Base-by-base conservation (phyloP, 2,113 vertebrate genomes). In the Archocentrus centrarchus region DNA sequence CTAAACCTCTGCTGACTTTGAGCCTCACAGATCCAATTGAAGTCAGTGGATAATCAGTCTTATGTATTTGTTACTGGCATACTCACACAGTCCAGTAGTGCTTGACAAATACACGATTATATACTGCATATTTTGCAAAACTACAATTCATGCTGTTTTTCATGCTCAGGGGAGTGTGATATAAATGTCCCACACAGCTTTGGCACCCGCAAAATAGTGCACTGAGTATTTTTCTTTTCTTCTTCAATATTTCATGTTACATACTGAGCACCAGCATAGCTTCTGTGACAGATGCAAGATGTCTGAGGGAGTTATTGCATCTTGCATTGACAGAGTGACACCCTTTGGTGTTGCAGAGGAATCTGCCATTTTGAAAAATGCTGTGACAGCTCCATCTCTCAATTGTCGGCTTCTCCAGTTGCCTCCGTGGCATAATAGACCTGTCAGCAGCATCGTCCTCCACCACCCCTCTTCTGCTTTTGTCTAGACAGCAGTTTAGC, bases 381-480 rank as follows among this genome's bases (percentile, higher is more conserved):
- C 88, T 86, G 84, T 87, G 88, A 91, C 89, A 88, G 84, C 84
- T 87, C 88, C 82, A 70, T 86, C 84, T 87, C 68, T 89, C 80
- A 85, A 88, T 75, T 90, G 86, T 82, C 90, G 60, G 79, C 86
- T 73, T 84, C 85, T 82, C 77, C 75, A 81, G 77, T 86, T 75
- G 80, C 87, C 82, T 92, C 79, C 82, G 80, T 88, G 85, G 80
- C 64, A 92, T 92, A 90, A 93, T 93, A 91, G 88, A 88, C 82
- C 86, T 94, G 92, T 93, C 93, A 93, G 86, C 90, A 63, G 81
- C 84, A 55, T 84, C 79, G 50, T 88, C 89, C 86, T 88, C 84
- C 89, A 85, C 87, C 86, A 57, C 68, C 68, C 32, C 50, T 64
- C 75, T 75, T 32, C 39, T 85, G 77, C 89, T 86, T 83, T 91